Percentiles rank a stretch among this genome's conserved stretches.
phyloP scores from a whole-genome alignment of 2,113 vertebrate species.

The Lophius piscatorius region DNA sequence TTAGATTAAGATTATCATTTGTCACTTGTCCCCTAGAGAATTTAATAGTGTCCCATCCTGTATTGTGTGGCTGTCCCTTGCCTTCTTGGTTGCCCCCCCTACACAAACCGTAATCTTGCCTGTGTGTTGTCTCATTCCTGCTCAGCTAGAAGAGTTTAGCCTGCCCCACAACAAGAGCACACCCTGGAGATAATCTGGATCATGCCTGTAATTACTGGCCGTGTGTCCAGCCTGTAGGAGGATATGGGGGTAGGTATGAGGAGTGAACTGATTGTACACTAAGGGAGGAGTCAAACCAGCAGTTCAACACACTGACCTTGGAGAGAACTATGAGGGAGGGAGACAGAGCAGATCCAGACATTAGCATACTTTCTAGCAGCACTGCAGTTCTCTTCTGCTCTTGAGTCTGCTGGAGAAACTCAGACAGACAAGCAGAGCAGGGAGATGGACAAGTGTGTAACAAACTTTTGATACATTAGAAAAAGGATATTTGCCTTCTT shows the following conservation, averaged over 20 bases:
- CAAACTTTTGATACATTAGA: constrained; percentile 38
- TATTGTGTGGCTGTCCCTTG: constrained; percentile 19
- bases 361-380: constrained; percentile 60
- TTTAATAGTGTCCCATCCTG: constrained; percentile 18
- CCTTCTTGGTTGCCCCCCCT: constrained; percentile 14
- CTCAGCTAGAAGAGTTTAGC: constrained; percentile 17
- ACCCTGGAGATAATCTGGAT: constrained; percentile 76
- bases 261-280: constrained; percentile 32
- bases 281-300: constrained; percentile 59
- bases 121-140: constrained; percentile 35
- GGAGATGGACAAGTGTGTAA: constrained; percentile 32
- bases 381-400: constrained; percentile 61
- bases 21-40: constrained; percentile 17
- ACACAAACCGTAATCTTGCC: constrained; percentile 55
- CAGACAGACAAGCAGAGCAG: constrained; percentile 12
- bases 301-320: constrained; percentile 74
- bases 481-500: constrained; percentile 33
- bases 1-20: too few species aligned
- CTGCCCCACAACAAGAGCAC: constrained; percentile 49
- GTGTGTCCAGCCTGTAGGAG: constrained; percentile 48
- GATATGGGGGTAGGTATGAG: neutral
- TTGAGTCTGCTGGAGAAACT: constrained; percentile 23
- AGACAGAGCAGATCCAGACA: constrained; percentile 45
- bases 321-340: constrained; percentile 46
- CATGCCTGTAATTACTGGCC: constrained; percentile 66